Conservation (phyloP, 2,888 invertebrate genomes). For the Himalopsyche japonica region DNA sequence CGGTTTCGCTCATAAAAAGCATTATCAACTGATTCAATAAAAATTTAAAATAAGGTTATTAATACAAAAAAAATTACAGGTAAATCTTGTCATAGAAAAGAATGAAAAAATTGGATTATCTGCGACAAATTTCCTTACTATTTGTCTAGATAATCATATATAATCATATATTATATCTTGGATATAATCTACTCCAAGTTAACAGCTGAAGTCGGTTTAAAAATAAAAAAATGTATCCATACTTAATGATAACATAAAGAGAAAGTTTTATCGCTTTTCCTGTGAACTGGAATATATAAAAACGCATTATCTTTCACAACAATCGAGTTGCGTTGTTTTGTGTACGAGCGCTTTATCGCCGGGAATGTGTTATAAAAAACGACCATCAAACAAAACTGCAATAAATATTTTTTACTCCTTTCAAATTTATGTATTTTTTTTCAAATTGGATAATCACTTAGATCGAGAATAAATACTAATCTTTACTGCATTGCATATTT, state of each 20-base stretch:
- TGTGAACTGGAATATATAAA: neutral
- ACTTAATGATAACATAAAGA: no score
- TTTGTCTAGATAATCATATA: no score
- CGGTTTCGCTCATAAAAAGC: no score
- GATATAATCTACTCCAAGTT: no score
- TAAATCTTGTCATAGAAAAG: no score
- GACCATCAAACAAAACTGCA: neutral
- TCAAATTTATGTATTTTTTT: neutral
- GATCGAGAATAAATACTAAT: neutral
- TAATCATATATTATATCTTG: no score
- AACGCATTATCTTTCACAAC: neutral
- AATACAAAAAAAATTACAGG: no score
- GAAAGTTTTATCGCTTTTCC: neutral
- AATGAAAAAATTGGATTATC: no score
- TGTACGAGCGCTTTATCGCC: neutral
- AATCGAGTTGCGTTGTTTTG: neutral
- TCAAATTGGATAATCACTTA: neutral
- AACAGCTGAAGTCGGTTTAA: neutral
- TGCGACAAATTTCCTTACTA: no score
- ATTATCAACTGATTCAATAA: no score
- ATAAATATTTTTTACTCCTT: neutral
- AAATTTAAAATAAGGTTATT: no score
- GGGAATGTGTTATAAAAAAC: neutral
- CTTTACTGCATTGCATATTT: neutral
- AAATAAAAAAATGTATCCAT: neutral